A percentile compares a stretch with the other conserved stretches of the same genome.
These are phyloP conservation scores for Salvator merianae DNA, from an alignment of 2,113 vertebrate species.

Conservation along the genomic window DNA sequence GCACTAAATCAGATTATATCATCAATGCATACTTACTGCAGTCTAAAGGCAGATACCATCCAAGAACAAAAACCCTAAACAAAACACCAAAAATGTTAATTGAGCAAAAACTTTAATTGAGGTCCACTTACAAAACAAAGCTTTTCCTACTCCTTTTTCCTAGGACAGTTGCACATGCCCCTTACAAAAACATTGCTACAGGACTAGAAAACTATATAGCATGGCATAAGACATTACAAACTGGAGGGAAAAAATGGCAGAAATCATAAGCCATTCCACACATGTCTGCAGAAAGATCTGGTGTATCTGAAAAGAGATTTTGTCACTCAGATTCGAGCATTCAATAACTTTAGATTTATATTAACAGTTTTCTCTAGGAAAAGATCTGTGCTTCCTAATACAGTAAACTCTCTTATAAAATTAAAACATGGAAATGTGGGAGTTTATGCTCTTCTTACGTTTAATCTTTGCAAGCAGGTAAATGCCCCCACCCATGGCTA, in stretches of 20 bases:
- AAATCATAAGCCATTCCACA: not conserved
- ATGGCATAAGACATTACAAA: not conserved
- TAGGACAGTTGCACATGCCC: not conserved
- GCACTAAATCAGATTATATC: not conserved
- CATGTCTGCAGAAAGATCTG: not conserved
- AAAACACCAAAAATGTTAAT: constrained; percentile 26
- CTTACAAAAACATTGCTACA: not conserved
- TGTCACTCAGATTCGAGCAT: not conserved
- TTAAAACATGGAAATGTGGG: not conserved
- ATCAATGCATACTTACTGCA: constrained; percentile 84
- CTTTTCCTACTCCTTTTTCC: not conserved
- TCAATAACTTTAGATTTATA: not conserved
- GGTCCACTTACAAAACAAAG: not conserved
- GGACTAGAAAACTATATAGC: too few species aligned
- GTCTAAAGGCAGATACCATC: constrained; percentile 85
- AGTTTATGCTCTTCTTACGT: not conserved
- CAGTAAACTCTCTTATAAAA: too few species aligned
- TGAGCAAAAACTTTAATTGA: not conserved
- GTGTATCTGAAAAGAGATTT: not conserved
- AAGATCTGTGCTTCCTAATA: not conserved
- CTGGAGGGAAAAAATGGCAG: not conserved
- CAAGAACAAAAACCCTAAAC: constrained; percentile 89
- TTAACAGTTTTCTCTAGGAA: not conserved
- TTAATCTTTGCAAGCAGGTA: not conserved
- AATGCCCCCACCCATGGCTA: too few species aligned